These are phyloP conservation scores for Rafetus swinhoei DNA, from an alignment of 2,113 vertebrate genomes.

Conservation along the genomic window DNA sequence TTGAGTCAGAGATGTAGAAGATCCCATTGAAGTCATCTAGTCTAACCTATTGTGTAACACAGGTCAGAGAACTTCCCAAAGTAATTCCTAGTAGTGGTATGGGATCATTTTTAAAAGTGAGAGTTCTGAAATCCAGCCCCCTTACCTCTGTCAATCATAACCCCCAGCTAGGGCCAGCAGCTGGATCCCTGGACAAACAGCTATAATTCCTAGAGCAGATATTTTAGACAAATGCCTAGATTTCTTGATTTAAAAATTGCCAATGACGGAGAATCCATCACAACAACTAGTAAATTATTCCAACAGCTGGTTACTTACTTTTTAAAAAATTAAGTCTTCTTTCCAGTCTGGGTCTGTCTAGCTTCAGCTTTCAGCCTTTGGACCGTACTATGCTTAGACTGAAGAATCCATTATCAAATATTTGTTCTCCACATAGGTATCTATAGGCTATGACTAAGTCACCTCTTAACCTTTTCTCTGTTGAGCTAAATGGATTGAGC, in stretches of 20 bases:
- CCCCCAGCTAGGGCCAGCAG: too few species aligned
- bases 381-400: neutral
- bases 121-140: too few species aligned
- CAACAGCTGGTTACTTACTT: neutral
- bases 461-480: neutral
- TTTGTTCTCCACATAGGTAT: neutral
- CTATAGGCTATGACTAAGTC: neutral
- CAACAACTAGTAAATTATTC: neutral
- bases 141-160: too few species aligned
- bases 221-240: neutral
- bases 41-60: neutral
- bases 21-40: neutral
- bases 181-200: too few species aligned
- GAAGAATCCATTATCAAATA: neutral
- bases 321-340: neutral
- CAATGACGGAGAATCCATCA: neutral
- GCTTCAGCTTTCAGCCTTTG: neutral
- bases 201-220: neutral
- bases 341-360: neutral
- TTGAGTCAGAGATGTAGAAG: neutral
- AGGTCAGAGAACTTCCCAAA: neutral
- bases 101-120: too few species aligned
- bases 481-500: neutral
- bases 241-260: neutral
- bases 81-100: too few species aligned